These are phyloP conservation scores for Myopa testacea DNA, from an alignment of 2,888 invertebrate genomes.

Conservation along the genomic window DNA sequence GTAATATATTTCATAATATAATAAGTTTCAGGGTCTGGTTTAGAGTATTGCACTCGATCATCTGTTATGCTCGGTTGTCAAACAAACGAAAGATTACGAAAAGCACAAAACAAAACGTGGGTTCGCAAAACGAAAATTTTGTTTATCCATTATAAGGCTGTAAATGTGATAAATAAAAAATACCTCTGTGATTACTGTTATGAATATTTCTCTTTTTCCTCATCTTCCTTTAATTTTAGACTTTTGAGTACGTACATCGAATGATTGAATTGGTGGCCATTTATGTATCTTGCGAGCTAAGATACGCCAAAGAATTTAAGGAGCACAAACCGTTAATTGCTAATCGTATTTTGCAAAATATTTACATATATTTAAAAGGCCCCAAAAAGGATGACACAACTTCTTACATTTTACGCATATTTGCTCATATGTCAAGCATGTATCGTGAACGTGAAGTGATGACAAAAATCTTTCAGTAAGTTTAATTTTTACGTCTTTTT, in stretches of 20 bases:
- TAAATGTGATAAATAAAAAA: too few species aligned
- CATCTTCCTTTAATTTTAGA: neutral
- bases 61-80: too few species aligned
- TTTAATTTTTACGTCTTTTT: neutral
- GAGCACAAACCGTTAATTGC: conserved; percentile 52
- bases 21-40: too few species aligned
- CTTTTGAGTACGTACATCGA: conserved; percentile 46
- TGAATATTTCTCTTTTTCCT: neutral
- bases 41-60: too few species aligned
- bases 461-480: conserved; percentile 54
- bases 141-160: too few species aligned
- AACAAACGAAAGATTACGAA: too few species aligned
- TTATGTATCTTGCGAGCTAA: conserved; percentile 57
- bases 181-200: neutral
- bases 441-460: conserved; percentile 54
- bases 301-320: conserved; percentile 50
- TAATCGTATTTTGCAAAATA: conserved; percentile 52
- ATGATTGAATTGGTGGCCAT: conserved; percentile 55
- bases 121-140: too few species aligned
- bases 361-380: conserved; percentile 50
- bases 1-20: too few species aligned
- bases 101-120: too few species aligned
- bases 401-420: conserved; percentile 41
- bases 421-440: conserved; percentile 55
- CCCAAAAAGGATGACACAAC: conserved; percentile 40